phyloP scores from a whole-genome alignment of 2,888 invertebrate genomes.

The Ophraella communa region DNA sequence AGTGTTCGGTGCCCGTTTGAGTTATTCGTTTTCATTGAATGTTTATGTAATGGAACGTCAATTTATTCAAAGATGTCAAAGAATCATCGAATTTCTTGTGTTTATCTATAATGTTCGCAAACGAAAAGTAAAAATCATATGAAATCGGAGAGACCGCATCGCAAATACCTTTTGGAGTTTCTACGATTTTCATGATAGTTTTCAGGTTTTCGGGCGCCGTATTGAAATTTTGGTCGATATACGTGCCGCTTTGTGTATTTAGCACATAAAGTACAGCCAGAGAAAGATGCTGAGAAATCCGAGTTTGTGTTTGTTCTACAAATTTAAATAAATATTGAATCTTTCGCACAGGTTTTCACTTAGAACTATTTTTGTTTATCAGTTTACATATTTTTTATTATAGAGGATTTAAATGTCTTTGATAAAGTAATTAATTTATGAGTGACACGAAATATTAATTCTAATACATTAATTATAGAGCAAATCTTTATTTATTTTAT shows the following conservation, averaged over 20 bases:
- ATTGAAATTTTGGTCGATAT: neutral
- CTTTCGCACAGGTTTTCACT: neutral
- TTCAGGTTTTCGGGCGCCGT: neutral
- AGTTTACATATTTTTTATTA: too few species aligned
- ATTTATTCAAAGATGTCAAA: conserved; percentile 6
- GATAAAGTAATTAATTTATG: too few species aligned
- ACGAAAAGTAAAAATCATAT: conserved; percentile 1
- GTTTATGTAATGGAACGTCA: neutral
- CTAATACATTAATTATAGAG: too few species aligned
- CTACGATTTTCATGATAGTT: conserved; percentile 1
- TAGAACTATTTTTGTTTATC: neutral
- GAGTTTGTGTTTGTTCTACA: neutral
- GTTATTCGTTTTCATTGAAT: neutral
- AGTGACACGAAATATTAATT: too few species aligned
- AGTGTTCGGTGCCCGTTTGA: neutral
- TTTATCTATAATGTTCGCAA: conserved; percentile 2
- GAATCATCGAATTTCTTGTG: conserved; percentile 5
- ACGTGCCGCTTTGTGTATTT: neutral
- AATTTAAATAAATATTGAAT: neutral
- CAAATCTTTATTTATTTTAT: too few species aligned
- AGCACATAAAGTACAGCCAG: neutral
- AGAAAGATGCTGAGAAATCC: neutral
- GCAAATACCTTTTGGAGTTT: conserved; percentile 2
- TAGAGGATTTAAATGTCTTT: too few species aligned
- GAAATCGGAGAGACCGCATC: neutral